phyloP scores from a whole-genome alignment of 2,113 vertebrate species.

The Mugil cephalus region DNA sequence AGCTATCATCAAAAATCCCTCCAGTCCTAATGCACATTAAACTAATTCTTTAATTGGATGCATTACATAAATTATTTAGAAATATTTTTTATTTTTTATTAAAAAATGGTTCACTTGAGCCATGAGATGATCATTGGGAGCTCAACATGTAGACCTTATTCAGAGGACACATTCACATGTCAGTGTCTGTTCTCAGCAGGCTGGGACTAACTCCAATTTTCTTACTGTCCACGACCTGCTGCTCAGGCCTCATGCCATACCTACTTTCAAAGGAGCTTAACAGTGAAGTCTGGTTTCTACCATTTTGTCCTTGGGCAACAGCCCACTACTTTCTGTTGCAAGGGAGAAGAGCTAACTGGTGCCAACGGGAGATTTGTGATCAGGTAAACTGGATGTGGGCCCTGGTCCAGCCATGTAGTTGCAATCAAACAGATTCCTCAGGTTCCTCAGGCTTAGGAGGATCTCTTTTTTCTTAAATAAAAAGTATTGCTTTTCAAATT shows the following conservation, averaged over 20 bases:
- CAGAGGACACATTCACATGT: neutral
- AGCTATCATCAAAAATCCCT: no score
- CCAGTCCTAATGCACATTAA: no score
- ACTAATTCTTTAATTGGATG: no score
- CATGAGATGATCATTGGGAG: neutral
- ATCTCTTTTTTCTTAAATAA: no score
- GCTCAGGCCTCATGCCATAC: conserved; percentile 32
- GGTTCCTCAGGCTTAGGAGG: neutral
- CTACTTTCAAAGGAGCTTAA: conserved; percentile 47
- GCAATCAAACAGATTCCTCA: neutral
- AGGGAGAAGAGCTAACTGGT: neutral
- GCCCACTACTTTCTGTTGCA: conserved; percentile 32
- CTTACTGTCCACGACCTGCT: conserved; percentile 26
- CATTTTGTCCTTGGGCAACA: conserved; percentile 50
- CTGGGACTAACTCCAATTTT: conserved; percentile 14
- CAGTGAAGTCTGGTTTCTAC: neutral
- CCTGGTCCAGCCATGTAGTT: neutral
- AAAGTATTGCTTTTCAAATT: no score
- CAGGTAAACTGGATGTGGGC: conserved; percentile 44
- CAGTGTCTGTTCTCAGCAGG: conserved; percentile 20
- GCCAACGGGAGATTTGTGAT: conserved; percentile 58
- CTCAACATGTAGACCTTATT: neutral
- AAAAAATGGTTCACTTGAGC: no score
- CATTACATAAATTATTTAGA: no score
- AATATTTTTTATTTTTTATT: no score